Evolutionary conservation across 2,797 vertebrate species (phyloP).

Genomic region (Pangasius krempfi): DNA sequence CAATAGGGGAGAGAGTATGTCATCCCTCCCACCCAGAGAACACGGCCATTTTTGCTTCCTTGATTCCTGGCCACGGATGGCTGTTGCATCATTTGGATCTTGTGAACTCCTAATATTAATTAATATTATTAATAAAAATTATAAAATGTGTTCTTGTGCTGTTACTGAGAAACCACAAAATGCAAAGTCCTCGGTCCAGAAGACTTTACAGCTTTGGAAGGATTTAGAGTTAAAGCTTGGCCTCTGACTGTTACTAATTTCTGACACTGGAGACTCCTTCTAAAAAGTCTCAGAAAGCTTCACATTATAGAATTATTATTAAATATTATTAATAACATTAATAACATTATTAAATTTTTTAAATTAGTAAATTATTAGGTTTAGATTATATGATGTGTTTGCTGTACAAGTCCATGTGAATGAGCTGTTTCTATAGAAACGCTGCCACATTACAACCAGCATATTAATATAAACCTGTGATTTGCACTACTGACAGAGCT

Average conservation of each 20-base stretch:
- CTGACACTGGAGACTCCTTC: neutral
- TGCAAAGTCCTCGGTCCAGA: neutral
- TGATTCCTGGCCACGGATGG: neutral
- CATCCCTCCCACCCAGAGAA: neutral
- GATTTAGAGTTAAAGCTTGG: neutral
- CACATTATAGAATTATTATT: too few relatives aligned
- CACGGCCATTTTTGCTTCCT: neutral
- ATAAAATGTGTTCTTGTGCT: neutral
- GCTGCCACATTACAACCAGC: neutral
- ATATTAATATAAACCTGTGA: neutral
- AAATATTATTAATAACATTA: too few relatives aligned
- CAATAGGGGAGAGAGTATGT: neutral
- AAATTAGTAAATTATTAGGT: neutral
- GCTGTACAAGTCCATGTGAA: neutral
- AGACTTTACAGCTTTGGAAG: neutral
- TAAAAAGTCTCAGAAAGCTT: neutral
- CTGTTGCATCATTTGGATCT: neutral
- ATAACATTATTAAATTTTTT: neutral
- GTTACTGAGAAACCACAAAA: neutral
- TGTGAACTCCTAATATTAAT: neutral
- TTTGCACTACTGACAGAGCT: conserved; percentile 5
- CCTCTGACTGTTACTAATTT: neutral
- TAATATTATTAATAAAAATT: neutral
- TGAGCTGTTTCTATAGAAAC: neutral
- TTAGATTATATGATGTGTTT: neutral